Evolutionary conservation across 2,888 invertebrate genomes (phyloP).

Genomic region (Phorcus lineatus): DNA sequence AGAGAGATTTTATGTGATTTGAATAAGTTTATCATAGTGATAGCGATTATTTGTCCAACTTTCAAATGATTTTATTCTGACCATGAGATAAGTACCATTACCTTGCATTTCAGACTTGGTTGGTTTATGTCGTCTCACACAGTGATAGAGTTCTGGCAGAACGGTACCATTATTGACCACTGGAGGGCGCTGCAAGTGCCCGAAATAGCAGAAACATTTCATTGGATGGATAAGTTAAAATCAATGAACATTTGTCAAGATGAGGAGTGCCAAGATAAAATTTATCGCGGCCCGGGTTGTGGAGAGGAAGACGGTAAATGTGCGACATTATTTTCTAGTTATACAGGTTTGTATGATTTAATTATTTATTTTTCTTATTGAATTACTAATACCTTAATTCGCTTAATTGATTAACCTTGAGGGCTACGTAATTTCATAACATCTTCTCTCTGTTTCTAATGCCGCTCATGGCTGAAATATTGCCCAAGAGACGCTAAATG

Average conservation of each 20-base stretch:
- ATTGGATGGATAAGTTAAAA: constrained; percentile 44
- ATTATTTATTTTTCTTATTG: not conserved
- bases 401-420: no score
- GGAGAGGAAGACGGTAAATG: constrained; percentile 62
- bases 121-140: constrained; percentile 74
- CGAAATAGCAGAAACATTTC: constrained; percentile 77
- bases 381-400: no score
- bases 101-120: constrained; percentile 68
- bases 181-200: constrained; percentile 79
- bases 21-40: no score
- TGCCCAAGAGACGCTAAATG: no score
- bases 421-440: no score
- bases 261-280: constrained; percentile 78
- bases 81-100: no score
- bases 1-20: no score
- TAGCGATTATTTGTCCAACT: no score
- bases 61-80: no score
- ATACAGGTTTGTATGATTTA: constrained; percentile 72
- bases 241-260: constrained; percentile 75
- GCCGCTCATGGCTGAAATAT: no score
- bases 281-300: constrained; percentile 76
- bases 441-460: no score
- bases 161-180: constrained; percentile 74
- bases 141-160: constrained; percentile 67
- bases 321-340: constrained; percentile 76